Evolutionary conservation across 2,797 vertebrate species (phyloP).

Genomic region (Pelobates cultripes): DNA sequence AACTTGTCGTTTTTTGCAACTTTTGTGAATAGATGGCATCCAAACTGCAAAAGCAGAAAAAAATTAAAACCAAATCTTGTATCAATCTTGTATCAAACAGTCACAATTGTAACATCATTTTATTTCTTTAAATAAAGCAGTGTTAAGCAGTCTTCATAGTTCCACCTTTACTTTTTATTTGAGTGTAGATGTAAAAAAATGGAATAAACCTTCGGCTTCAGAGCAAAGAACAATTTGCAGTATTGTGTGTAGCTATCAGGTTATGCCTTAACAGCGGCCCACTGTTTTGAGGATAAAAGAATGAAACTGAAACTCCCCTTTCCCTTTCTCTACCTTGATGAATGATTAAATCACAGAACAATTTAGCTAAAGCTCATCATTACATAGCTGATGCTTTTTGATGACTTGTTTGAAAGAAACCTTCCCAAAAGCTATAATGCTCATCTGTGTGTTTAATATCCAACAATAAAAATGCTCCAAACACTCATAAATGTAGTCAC

Average conservation of each 20-base stretch:
- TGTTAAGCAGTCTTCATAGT: background rate
- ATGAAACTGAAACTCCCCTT: constrained; percentile 66
- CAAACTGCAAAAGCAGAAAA: no score
- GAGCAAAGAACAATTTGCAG: constrained; percentile 42
- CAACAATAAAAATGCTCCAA: constrained; percentile 28
- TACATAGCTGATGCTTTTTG: constrained; percentile 64
- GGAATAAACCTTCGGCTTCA: constrained; percentile 34
- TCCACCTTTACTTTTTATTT: constrained; percentile 10
- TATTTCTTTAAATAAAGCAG: background rate
- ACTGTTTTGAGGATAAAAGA: constrained; percentile 65
- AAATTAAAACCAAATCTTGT: no score
- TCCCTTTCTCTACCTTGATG: constrained; percentile 63
- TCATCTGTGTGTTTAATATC: constrained; percentile 43
- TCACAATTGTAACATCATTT: no score
- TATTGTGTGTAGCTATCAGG: constrained; percentile 43
- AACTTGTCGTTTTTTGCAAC: no score
- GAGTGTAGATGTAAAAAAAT: constrained; percentile 18
- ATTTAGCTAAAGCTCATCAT: constrained; percentile 64
- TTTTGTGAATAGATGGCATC: no score
- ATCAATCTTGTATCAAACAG: no score
- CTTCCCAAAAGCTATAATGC: constrained; percentile 35
- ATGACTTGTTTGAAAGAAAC: constrained; percentile 49
- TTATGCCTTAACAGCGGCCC: constrained; percentile 38
- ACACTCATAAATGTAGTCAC: constrained; percentile 7
- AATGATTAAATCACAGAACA: constrained; percentile 74